Percentiles rank a stretch among this genome's conserved stretches.
Conservation (phyloP, 2,888 invertebrate genomes). For the Chrysodeixis includens region DNA sequence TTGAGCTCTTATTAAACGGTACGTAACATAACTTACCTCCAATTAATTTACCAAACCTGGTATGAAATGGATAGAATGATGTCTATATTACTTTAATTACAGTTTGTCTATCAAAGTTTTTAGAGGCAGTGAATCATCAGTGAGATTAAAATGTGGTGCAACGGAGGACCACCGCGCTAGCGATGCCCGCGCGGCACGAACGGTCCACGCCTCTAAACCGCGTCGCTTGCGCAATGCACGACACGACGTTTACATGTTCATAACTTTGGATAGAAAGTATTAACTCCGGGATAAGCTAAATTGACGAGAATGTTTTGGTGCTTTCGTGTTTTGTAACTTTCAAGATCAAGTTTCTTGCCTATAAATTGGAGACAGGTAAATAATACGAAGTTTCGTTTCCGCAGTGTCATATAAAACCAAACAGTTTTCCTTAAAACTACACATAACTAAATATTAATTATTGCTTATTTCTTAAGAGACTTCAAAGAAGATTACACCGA, state of each 20-base stretch:
- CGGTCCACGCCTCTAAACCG: constrained; percentile 71
- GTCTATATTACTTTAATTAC: constrained; percentile 46
- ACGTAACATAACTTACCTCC: constrained; percentile 10
- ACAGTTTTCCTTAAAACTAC: too few relatives aligned
- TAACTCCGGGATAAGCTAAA: constrained; percentile 42
- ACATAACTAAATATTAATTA: too few relatives aligned
- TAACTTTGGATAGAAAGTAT: constrained; percentile 56
- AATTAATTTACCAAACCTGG: constrained; percentile 22
- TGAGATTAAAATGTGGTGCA: constrained; percentile 57
- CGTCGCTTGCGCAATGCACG: constrained; percentile 66
- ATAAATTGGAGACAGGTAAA: background rate
- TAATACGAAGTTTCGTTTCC: background rate
- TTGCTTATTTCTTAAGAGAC: too few relatives aligned
- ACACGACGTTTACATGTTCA: constrained; percentile 56
- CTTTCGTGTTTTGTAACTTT: constrained; percentile 11
- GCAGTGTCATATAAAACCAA: background rate
- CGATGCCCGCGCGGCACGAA: constrained; percentile 60
- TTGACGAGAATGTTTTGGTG: constrained; percentile 27
- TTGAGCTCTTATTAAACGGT: background rate
- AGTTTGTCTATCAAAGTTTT: constrained; percentile 51
- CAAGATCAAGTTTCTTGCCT: constrained; percentile 19
- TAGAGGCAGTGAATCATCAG: constrained; percentile 58
- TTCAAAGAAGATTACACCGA: too few relatives aligned
- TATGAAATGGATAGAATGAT: constrained; percentile 22
- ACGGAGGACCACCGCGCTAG: constrained; percentile 68